Percentiles rank a stretch among this genome's conserved stretches.
Evolutionary conservation across 23 tunicate species (phyloP).

Genomic region (Ascidia mentula): DNA sequence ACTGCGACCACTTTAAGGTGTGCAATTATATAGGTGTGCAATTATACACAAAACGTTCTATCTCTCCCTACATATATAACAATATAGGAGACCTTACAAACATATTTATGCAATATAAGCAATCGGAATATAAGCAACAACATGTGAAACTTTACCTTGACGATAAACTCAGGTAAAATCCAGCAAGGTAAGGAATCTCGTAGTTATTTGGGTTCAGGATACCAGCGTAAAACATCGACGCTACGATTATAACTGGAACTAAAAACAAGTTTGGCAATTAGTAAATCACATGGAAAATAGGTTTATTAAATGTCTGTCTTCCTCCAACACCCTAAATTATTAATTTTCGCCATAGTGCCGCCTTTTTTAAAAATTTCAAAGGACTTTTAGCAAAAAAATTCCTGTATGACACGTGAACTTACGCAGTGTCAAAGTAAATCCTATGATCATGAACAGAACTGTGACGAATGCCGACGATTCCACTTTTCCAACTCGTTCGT

Average conservation of each 20-base stretch:
- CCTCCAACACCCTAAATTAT: too few species aligned
- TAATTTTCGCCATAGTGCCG: too few species aligned
- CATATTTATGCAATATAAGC: too few species aligned
- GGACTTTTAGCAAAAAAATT: too few species aligned
- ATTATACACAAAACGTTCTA: too few species aligned
- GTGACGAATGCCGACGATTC: slow-evolving; percentile 24
- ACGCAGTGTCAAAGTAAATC: slow-evolving; percentile 34
- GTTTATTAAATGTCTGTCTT: too few species aligned
- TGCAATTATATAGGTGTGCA: too few species aligned
- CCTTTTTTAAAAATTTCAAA: too few species aligned
- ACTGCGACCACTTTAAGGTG: too few species aligned
- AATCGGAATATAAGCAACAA: too few species aligned
- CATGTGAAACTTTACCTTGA: not conserved
- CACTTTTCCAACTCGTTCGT: not conserved
- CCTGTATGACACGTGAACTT: not conserved
- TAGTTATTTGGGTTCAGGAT: not conserved
- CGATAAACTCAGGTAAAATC: not conserved
- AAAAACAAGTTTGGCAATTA: not conserved
- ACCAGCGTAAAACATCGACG: not conserved
- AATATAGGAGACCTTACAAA: too few species aligned
- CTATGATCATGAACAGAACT: slow-evolving; percentile 21
- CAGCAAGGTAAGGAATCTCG: not conserved
- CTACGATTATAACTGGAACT: not conserved
- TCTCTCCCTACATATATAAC: too few species aligned
- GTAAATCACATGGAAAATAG: not conserved